Percentiles rank a stretch among this genome's conserved stretches.
phyloP scores from a whole-genome alignment of 2,797 vertebrate species.

The Sarcoramphus papa region DNA sequence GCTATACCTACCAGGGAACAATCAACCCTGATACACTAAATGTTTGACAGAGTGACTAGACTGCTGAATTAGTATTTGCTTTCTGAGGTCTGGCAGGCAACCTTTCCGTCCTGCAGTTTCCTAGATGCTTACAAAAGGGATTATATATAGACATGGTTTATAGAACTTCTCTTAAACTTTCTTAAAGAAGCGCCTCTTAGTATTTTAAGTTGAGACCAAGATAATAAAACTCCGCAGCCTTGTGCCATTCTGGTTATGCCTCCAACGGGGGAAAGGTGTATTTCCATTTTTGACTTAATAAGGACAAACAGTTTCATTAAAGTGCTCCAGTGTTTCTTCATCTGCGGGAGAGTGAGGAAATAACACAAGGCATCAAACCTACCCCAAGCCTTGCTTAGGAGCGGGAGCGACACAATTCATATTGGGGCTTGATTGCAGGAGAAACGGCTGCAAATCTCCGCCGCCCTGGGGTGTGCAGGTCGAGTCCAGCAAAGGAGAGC shows the following conservation, averaged over 20 bases:
- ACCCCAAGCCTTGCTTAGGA: background rate
- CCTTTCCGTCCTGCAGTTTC: constrained; percentile 66
- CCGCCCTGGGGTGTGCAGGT: background rate
- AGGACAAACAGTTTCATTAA: constrained; percentile 11
- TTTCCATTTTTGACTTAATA: constrained; percentile 27
- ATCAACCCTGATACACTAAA: constrained; percentile 90
- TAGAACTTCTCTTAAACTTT: constrained; percentile 72
- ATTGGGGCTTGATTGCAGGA: background rate
- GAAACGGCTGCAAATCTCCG: background rate
- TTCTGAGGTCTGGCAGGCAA: constrained; percentile 66
- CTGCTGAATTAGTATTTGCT: constrained; percentile 77
- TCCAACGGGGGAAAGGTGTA: background rate
- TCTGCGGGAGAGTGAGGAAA: background rate
- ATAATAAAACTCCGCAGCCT: background rate
- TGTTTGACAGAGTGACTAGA: constrained; percentile 84
- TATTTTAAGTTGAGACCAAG: background rate
- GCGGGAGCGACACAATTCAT: background rate
- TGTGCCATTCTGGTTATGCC: background rate
- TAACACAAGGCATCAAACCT: background rate
- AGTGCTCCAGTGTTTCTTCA: background rate
- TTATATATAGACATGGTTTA: constrained; percentile 65
- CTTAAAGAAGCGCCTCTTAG: background rate
- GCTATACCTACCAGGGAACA: constrained; percentile 84
- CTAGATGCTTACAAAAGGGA: constrained; percentile 59
- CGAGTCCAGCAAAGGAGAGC: background rate